These are phyloP conservation scores for Ischnus inquisitorius DNA, from an alignment of 2,888 invertebrate species.

Conservation along the genomic window DNA sequence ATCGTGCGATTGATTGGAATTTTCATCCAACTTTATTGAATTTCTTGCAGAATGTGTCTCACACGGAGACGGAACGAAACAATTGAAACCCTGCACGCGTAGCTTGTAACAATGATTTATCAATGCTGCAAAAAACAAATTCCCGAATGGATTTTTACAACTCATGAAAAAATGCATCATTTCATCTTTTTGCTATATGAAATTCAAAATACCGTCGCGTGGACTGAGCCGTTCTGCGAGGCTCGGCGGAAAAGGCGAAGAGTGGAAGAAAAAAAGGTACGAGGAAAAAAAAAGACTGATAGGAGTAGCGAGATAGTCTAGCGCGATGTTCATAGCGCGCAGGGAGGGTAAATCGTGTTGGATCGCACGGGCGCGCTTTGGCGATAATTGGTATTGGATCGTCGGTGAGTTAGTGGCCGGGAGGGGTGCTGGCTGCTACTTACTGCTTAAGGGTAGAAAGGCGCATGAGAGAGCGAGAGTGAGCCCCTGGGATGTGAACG, in stretches of 20 bases:
- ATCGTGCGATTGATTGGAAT: no score
- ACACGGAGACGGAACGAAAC: neutral
- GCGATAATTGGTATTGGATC: slow-evolving; percentile 78
- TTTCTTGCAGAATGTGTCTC: neutral
- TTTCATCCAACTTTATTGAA: neutral
- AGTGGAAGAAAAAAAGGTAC: slow-evolving; percentile 3
- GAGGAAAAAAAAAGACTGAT: neutral
- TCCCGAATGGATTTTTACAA: neutral
- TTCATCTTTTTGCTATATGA: neutral
- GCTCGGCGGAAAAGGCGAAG: neutral
- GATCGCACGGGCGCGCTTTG: slow-evolving; percentile 61
- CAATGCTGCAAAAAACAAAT: no score
- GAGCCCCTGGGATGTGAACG: slow-evolving; percentile 39
- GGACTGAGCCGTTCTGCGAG: neutral
- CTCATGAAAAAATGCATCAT: neutral
- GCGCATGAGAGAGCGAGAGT: slow-evolving; percentile 54
- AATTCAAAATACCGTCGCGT: neutral
- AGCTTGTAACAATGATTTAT: neutral
- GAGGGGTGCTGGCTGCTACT: slow-evolving; percentile 58
- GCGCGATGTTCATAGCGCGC: slow-evolving; percentile 38
- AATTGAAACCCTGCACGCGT: neutral
- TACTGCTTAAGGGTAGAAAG: slow-evolving; percentile 40
- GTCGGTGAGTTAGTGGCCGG: slow-evolving; percentile 75
- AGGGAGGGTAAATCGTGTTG: slow-evolving; percentile 49
- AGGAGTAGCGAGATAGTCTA: slow-evolving; percentile 28